Base-by-base conservation (phyloP, 1,140 invertebrate species). In the Nebria ingens region DNA sequence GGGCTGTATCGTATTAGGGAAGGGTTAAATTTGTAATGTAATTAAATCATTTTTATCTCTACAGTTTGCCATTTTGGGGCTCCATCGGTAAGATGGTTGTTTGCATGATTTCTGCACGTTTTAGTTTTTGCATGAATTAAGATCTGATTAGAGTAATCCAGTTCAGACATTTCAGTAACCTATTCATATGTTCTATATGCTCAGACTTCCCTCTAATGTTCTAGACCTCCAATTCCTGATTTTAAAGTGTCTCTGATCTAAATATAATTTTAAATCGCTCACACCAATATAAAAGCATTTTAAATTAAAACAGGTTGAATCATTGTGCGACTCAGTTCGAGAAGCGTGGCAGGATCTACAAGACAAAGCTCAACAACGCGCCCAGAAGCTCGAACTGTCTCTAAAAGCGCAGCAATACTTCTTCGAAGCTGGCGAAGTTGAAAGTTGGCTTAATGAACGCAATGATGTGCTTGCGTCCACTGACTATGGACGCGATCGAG, bases 371-470 rank as follows among this genome's bases (percentile, higher is more conserved):
- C 75, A 77, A 15, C 83, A 86, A 58, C 76, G 91, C 19, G 84
- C 80, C 34, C 82, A 81, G 25, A 85, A 87, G 58, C 75, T 97
- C 21, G 91, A 96, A 64, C 76, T 91, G 20, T 91, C 91, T 0
- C 72, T 94, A 38, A 88, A 86, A 68, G 86, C 89, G 13, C 93
- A 96, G 72, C 89, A 93, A 75, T 92, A 90, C 72, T 83, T 88
- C 71, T 89, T 87, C 65, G 93, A 96, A 69, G 87, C 90, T 3
- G 84, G 84, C 56, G 93, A 97, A 75, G 86, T 96, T 59, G 93
- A 97, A 73, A 84, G 85, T 51, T 97, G 93, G 93, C 79, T 97
- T 51, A 82, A 82, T 34, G 92, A 96, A 73, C 90, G 90, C 66
- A 85, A 84, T 51, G 86, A 89, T 56, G 81, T 89, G 19, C 70